Base-by-base conservation (phyloP, 2,888 invertebrate genomes). In the Agonopterix alstromeriana region DNA sequence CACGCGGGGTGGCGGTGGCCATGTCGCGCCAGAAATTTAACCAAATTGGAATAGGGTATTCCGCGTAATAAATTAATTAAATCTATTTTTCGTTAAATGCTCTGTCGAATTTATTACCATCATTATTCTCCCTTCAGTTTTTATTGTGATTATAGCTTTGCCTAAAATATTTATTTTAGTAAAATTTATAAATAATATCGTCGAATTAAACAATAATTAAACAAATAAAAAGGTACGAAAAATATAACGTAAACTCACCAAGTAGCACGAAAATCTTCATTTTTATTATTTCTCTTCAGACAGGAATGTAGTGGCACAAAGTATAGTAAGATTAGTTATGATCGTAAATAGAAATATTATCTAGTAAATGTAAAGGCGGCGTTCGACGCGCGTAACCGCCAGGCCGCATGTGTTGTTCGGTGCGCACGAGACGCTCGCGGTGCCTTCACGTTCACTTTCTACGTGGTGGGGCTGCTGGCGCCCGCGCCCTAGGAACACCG, bases 371-470 rank as follows among this genome's bases (percentile, higher is more conserved):
- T 9, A 9, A 66, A 65, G 73, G 72, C 73, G 69, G 84, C 86
- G 87, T 85, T 71, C 77, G 77, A 71, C 70, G 72, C 73, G 76
- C 70, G 70, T 70, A 63, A 70, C 75, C 82, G 79, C 77, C 73
- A 61, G 60, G 58, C 70, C 86, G 86, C 86, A 78, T 87, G 69
- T 87, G 84, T 67, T 63, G 61, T 54, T 52, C 62, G 70, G 58
- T 69, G 70, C 71, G 65, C 66, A 57, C 55, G 67, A 65, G 61
- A 58, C 54, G 59, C 47, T 51, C 55, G 50, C 57, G 54, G 68
- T 58, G 56, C 55, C 40, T 53, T 52, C 67, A 77, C 87, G 68
- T 86, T 88, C 87, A 87, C 87, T 88, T 88, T 88, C 87, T 84
- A 83, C 65, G 67, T 82, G 70, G 86, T 76, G 83, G 84, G 84